phyloP scores from a whole-genome alignment of 2,797 vertebrate genomes.

The Petrocephalus sullivani region DNA sequence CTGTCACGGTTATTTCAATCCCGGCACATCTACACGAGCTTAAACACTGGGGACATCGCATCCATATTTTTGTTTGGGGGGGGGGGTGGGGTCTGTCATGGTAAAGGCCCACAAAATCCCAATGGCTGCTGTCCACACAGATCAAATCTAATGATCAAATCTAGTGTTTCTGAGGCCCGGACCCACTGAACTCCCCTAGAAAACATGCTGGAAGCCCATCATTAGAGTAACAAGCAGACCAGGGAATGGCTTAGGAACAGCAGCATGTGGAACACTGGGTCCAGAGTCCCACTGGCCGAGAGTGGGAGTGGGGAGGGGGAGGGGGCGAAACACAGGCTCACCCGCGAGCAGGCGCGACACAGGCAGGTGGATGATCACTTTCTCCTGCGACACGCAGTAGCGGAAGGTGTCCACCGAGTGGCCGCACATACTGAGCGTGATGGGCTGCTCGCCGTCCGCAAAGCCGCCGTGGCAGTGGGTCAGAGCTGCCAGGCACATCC shows the following conservation, averaged over 20 bases:
- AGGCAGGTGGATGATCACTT: slow-evolving; percentile 94
- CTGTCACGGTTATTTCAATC: background rate
- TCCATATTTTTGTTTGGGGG: background rate
- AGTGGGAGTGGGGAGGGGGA: too few relatives aligned
- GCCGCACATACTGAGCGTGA: slow-evolving; percentile 81
- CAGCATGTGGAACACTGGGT: background rate
- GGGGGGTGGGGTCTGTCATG: background rate
- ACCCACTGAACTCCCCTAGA: background rate
- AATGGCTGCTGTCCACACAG: background rate
- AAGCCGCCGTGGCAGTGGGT: slow-evolving; percentile 82
- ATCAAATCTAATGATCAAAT: background rate
- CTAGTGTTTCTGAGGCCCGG: background rate
- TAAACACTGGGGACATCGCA: background rate
- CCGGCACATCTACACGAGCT: background rate
- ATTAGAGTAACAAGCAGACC: background rate
- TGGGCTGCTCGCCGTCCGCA: slow-evolving; percentile 86
- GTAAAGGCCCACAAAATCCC: background rate
- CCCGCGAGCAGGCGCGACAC: slow-evolving; percentile 89
- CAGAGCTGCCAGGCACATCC: slow-evolving; percentile 78
- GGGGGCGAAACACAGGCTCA: slow-evolving; percentile 43
- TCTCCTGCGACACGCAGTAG: slow-evolving; percentile 94
- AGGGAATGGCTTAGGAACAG: background rate
- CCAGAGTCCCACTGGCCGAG: background rate
- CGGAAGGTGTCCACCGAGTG: slow-evolving; percentile 89
- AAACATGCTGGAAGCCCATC: background rate